phyloP scores from a whole-genome alignment of 2,113 vertebrate species.

The Toxotes jaculatrix region DNA sequence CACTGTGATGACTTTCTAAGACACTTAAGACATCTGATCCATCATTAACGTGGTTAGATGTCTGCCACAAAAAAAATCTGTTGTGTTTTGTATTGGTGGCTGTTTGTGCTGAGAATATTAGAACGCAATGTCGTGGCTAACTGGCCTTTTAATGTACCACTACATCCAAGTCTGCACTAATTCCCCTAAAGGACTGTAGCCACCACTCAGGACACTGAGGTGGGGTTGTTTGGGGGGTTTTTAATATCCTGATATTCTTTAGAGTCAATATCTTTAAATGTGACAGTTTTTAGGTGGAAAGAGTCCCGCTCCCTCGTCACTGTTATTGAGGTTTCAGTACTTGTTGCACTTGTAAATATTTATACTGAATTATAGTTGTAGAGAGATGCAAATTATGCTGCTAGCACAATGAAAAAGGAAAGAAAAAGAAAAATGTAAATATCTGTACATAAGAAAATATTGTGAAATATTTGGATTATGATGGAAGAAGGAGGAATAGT shows the following conservation, averaged over 20 bases:
- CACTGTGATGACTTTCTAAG: too few species aligned
- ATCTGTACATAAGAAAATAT: constrained; percentile 30
- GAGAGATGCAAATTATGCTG: background rate
- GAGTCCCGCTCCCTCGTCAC: background rate
- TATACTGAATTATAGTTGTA: constrained; percentile 23
- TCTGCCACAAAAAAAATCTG: background rate
- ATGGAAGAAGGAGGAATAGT: background rate
- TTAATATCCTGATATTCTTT: background rate
- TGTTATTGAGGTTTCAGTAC: constrained; percentile 13
- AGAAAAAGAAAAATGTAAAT: constrained; percentile 37
- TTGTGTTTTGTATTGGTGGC: background rate
- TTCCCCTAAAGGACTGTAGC: background rate
- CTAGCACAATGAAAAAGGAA: background rate
- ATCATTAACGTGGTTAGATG: background rate
- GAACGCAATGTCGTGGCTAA: background rate
- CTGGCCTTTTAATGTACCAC: background rate
- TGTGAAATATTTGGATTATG: constrained; percentile 11
- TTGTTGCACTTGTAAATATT: constrained; percentile 25
- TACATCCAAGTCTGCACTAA: background rate
- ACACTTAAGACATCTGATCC: background rate
- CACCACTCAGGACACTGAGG: background rate
- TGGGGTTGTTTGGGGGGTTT: background rate
- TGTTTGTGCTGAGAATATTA: background rate
- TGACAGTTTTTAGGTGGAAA: background rate
- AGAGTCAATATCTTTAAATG: background rate